Conservation (phyloP, 1,140 invertebrate species). For the Hirudo medicinalis region DNA sequence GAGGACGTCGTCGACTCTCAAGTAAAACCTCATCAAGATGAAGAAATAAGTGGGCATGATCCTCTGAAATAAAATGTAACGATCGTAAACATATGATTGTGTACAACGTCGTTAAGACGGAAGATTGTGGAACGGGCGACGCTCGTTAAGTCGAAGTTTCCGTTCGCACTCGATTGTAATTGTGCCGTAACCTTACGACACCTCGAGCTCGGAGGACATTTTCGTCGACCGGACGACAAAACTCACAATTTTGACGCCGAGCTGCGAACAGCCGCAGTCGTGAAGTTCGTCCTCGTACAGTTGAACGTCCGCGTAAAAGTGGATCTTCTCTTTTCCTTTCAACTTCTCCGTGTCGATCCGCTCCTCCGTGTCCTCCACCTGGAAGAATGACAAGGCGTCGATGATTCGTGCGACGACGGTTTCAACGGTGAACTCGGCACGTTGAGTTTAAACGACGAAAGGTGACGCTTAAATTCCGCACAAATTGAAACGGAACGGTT, state of each 20-base stretch:
- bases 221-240: background rate
- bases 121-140: too few relatives aligned
- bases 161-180: too few relatives aligned
- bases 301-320: conserved; percentile 83
- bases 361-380: conserved; percentile 51
- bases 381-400: conserved; percentile 30
- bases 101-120: too few relatives aligned
- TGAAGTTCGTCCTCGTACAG: conserved; percentile 96
- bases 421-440: too few relatives aligned
- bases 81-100: too few relatives aligned
- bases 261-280: conserved; percentile 83
- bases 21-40: conserved; percentile 73
- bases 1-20: conserved; percentile 83
- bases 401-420: too few relatives aligned
- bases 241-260: conserved; percentile 85
- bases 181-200: too few relatives aligned
- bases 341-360: conserved; percentile 78
- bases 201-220: too few relatives aligned
- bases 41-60: conserved; percentile 90
- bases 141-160: too few relatives aligned
- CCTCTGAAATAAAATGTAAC: conserved; percentile 47
- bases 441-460: too few relatives aligned
- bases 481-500: too few relatives aligned
- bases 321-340: conserved; percentile 74
- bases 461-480: too few relatives aligned